phyloP scores from a whole-genome alignment of 2,888 invertebrate species.

The Erannis defoliaria region DNA sequence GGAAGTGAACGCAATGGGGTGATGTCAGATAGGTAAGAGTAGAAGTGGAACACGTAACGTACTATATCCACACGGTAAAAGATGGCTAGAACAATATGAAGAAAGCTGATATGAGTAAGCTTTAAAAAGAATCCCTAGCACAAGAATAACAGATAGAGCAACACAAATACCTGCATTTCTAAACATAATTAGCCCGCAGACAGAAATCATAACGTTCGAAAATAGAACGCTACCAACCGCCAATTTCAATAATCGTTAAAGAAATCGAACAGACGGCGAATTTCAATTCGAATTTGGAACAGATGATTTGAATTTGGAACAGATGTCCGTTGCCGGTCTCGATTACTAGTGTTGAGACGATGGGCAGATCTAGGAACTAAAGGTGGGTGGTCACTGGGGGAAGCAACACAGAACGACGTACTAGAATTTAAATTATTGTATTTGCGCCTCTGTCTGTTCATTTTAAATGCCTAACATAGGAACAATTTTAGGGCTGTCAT shows the following conservation, averaged over 20 bases:
- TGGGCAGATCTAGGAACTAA: conserved; percentile 50
- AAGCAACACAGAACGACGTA: conserved; percentile 48
- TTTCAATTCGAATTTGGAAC: conserved; percentile 62
- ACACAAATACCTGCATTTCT: conserved; percentile 28
- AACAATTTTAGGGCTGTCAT: too few relatives aligned
- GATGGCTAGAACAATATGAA: not conserved
- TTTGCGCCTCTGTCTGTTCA: too few relatives aligned
- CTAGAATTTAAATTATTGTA: not conserved
- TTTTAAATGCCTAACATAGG: not conserved
- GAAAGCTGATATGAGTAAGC: too few relatives aligned
- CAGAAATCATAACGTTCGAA: conserved; percentile 56
- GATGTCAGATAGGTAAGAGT: too few relatives aligned
- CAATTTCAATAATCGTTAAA: conserved; percentile 82
- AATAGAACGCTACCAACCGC: conserved; percentile 73
- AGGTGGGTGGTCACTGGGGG: conserved; percentile 44
- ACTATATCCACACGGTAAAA: too few relatives aligned
- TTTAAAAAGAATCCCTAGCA: conserved; percentile 2
- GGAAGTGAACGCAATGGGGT: too few relatives aligned
- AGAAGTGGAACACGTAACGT: too few relatives aligned
- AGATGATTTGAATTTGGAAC: conserved; percentile 71
- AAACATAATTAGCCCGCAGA: conserved; percentile 34
- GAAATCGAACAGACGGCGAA: conserved; percentile 66
- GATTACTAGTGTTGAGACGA: conserved; percentile 67
- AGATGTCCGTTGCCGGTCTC: conserved; percentile 69
- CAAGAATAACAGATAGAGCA: conserved; percentile 16